Base-by-base conservation (phyloP, 1,140 invertebrate species). In the Anthonomus grandis region DNA sequence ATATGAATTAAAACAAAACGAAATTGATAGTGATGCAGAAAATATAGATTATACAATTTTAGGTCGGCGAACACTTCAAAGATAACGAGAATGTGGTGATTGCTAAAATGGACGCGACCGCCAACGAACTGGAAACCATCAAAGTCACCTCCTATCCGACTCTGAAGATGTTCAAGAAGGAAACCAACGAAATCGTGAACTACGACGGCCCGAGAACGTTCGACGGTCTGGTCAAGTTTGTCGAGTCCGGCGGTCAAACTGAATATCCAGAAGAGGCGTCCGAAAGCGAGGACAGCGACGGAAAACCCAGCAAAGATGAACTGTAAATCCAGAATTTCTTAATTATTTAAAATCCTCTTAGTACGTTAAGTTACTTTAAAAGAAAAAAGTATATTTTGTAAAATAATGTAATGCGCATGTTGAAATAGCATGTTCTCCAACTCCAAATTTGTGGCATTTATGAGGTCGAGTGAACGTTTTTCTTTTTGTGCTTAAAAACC, bases 101-200 rank as follows among this genome's bases (percentile, higher is more conserved):
- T 72, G 95, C 96, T 61, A 99, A 99, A 79, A 97, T 99, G 83
- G 97, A 99, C 76, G 86, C 96, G 42, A 98, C 96, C 51, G 89
- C 85, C 69, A 99, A 99, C 76, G 97, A 99, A 80, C 75, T 99
- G 52, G 93, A 96, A 67, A 90, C 93, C 78, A 87, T 92, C 25
- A 97, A 95, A 80, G 86, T 99, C 70, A 85, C 85, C 52, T 95
- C 87, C 59, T 99, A 96, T 86, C 97, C 97, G 27, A 99, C 97
- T 22, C 85, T 99, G 70, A 97, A 93, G 72, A 82, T 95, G 61
- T 99, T 93, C 83, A 89, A 90, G 62, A 95, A 95, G 77, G 89
- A 83, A 41, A 87, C 90, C 58, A 96, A 96, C 76, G 85, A 95
- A 78, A 91, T 93, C 63, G 81, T 99, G 62, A 91, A 97, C 69